Conservation (phyloP, 2,797 vertebrate species). For the Halcyon chelicuti region DNA sequence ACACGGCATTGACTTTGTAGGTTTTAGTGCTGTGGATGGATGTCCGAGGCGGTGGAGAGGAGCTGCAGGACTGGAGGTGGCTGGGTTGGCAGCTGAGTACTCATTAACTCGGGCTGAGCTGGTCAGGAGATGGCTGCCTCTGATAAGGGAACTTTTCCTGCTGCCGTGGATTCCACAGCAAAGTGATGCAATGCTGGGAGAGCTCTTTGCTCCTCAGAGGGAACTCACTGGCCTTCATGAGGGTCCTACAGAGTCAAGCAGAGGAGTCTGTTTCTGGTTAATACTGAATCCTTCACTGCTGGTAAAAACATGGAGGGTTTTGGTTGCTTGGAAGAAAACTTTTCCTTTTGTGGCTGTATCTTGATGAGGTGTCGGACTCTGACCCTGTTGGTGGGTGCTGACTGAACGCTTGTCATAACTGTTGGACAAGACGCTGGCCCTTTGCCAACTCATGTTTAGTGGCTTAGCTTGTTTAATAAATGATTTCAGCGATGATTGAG, state of each 20-base stretch:
- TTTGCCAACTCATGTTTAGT: neutral
- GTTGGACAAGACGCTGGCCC: neutral
- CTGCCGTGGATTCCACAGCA: neutral
- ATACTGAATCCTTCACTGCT: neutral
- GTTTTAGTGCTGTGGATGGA: neutral
- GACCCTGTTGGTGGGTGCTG: neutral
- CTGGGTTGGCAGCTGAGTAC: neutral
- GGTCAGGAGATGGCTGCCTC: neutral
- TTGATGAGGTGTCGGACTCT: neutral
- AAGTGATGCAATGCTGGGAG: neutral
- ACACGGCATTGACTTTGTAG: neutral
- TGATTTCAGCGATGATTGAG: neutral
- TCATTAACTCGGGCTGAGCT: neutral
- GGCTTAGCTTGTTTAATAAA: neutral
- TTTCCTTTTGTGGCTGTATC: neutral
- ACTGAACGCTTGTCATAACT: neutral
- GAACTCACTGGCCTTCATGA: neutral
- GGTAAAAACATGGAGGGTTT: neutral
- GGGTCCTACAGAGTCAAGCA: neutral
- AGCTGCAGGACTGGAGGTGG: neutral
- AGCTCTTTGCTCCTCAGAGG: neutral
- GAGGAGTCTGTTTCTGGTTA: neutral
- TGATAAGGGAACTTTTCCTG: neutral
- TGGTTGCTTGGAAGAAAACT: neutral
- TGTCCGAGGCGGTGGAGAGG: neutral